Base-by-base conservation (phyloP, 2,113 vertebrate genomes). In the Phoenicopterus ruber region DNA sequence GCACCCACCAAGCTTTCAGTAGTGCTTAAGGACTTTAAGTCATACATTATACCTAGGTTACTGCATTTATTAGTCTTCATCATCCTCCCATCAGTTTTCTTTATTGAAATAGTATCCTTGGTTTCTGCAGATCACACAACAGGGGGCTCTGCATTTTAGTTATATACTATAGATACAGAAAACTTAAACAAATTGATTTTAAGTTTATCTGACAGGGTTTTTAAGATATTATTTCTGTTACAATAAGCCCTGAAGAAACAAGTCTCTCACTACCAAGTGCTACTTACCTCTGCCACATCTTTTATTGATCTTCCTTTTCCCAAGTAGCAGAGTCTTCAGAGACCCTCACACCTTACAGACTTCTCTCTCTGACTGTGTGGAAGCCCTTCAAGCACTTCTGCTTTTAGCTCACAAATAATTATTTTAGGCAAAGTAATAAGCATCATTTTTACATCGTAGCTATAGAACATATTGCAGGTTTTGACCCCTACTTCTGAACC, bases 391-490 rank as follows among this genome's bases (percentile, higher is more conserved):
- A 31, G 5, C 3, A 7, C 26, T 78, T 28, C 40, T 3, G 0
- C 17, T 61, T 1, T 29, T 49, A 24, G 13, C 18, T 54, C 10
- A 21, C 7, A 47, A 10, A 4, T 7, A 44, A 4, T 40, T 84
- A n/a, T 42, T 55, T 76, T 32, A 55, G 8, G 14, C 3, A 62
- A 50, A 54, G 2, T 1, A 62, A 13, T 6, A 49, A 52, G 0
- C 2, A 34, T 1, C 0, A 50, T 11, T 21, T 32, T 11, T 20
- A 8, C 4, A 4, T 20, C 0, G 4, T 11, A 24, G 6, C 10
- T n/a, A 4, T 16, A 0, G 0, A 50, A 2, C 0, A 8, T 1
- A 2, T 49, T 54, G 15, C 10, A 34, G 15, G 13, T 18, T 59
- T 63, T 12, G 7, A 17, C 4, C 5, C 7, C 12, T 47, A 4